Evolutionary conservation across 2,888 invertebrate genomes (phyloP).

Genomic region (Belgica antarctica): DNA sequence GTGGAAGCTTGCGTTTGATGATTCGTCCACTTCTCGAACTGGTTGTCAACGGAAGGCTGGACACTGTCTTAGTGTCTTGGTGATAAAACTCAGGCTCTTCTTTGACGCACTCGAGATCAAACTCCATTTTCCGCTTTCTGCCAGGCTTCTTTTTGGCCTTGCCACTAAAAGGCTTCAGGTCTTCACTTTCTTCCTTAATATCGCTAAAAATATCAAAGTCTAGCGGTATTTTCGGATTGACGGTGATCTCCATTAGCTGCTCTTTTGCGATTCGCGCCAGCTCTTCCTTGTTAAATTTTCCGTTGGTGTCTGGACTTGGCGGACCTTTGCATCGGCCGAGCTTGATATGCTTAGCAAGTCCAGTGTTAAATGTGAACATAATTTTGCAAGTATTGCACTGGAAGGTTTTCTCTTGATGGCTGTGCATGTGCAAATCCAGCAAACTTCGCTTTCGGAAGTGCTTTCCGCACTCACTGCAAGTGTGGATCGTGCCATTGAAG

Average conservation of each 20-base stretch:
- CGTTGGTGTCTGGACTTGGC: not conserved
- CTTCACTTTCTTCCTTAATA: not conserved
- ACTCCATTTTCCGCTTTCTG: not conserved
- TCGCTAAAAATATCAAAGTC: not conserved
- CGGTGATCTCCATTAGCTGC: slow-evolving; percentile 30
- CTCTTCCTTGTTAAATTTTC: slow-evolving; percentile 24
- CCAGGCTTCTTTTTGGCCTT: slow-evolving; percentile 22
- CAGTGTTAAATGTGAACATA: slow-evolving; percentile 36
- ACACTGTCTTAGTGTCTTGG: not conserved
- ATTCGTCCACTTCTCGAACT: slow-evolving; percentile 38
- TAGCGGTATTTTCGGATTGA: not conserved
- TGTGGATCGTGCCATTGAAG: slow-evolving; percentile 29
- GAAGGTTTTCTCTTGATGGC: slow-evolving; percentile 14
- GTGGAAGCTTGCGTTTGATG: slow-evolving; percentile 29
- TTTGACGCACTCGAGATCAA: not conserved
- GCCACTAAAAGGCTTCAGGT: too few relatives aligned
- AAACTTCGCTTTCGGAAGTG: slow-evolving; percentile 25
- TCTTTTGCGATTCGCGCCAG: slow-evolving; percentile 23
- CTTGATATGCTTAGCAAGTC: slow-evolving; percentile 31
- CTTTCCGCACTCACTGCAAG: slow-evolving; percentile 34
- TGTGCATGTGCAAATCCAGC: slow-evolving; percentile 29
- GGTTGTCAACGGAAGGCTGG: not conserved
- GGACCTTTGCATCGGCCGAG: slow-evolving; percentile 38
- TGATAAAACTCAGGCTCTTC: not conserved
- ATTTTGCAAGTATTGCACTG: slow-evolving; percentile 30